phyloP scores from a whole-genome alignment of 2,888 invertebrate genomes.

The Eilema caniola region DNA sequence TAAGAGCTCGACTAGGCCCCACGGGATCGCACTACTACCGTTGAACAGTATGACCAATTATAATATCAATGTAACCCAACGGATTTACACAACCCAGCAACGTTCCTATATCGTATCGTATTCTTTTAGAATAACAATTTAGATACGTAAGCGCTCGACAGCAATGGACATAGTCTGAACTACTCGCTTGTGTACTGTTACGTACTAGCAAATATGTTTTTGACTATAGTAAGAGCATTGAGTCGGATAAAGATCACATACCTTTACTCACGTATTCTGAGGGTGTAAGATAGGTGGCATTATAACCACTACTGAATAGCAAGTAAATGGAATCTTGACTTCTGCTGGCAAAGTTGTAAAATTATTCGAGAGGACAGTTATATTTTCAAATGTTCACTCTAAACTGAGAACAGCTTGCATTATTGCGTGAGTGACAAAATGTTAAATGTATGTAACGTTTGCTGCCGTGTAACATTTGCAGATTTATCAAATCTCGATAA shows the following conservation, averaged over 20 bases:
- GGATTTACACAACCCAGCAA: background rate
- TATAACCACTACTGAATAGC: background rate
- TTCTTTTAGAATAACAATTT: too few relatives aligned
- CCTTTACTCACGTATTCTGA: background rate
- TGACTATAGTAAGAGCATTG: background rate
- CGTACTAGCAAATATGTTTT: background rate
- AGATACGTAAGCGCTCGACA: background rate
- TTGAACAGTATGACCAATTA: background rate
- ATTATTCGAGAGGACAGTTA: too few relatives aligned
- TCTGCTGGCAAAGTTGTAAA: too few relatives aligned
- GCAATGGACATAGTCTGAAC: background rate
- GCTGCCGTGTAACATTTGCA: background rate
- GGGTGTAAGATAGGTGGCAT: background rate
- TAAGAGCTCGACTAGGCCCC: background rate
- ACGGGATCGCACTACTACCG: background rate
- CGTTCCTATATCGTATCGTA: too few relatives aligned
- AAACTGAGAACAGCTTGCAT: too few relatives aligned
- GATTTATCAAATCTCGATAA: background rate
- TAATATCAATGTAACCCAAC: background rate
- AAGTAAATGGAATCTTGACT: too few relatives aligned
- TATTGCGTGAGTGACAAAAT: too few relatives aligned
- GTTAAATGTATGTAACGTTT: background rate
- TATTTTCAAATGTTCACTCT: too few relatives aligned
- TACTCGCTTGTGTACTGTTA: background rate
- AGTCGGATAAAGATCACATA: background rate